These are phyloP conservation scores for Grallaria varia DNA, from an alignment of 2,113 vertebrate species.

Conservation along the genomic window DNA sequence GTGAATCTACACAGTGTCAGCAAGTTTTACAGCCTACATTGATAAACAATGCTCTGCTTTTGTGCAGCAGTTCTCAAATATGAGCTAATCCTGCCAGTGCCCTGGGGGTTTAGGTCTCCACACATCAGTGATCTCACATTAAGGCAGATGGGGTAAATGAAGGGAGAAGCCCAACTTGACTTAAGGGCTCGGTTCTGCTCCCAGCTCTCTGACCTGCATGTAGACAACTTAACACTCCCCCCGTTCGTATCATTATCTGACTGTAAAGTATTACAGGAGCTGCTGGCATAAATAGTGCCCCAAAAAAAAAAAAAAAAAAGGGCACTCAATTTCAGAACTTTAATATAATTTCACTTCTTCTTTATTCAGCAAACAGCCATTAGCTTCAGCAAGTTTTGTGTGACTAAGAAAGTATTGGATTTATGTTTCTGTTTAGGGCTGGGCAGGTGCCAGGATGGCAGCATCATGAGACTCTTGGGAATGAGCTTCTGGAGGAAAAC, in stretches of 20 bases:
- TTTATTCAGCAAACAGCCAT: conserved; percentile 45
- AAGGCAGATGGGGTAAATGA: conserved; percentile 49
- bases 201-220: neutral
- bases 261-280: neutral
- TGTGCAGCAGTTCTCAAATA: conserved; percentile 7
- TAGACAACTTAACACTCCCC: neutral
- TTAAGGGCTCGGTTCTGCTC: neutral
- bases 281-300: neutral
- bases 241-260: neutral
- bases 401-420: conserved; percentile 27
- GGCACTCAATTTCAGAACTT: conserved; percentile 7
- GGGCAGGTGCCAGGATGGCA: conserved; percentile 29
- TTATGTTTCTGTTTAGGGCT: neutral
- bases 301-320: neutral
- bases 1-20: conserved; percentile 12
- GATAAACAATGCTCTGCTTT: conserved; percentile 41
- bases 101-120: conserved; percentile 21
- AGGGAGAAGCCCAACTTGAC: conserved; percentile 43
- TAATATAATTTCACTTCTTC: conserved; percentile 18
- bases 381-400: conserved; percentile 38
- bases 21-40: conserved; percentile 25
- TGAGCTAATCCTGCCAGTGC: conserved; percentile 9
- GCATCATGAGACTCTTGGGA: neutral
- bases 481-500: neutral
- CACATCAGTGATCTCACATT: conserved; percentile 24